phyloP scores from a whole-genome alignment of 2,797 vertebrate genomes.

The Argyrosomus regius region DNA sequence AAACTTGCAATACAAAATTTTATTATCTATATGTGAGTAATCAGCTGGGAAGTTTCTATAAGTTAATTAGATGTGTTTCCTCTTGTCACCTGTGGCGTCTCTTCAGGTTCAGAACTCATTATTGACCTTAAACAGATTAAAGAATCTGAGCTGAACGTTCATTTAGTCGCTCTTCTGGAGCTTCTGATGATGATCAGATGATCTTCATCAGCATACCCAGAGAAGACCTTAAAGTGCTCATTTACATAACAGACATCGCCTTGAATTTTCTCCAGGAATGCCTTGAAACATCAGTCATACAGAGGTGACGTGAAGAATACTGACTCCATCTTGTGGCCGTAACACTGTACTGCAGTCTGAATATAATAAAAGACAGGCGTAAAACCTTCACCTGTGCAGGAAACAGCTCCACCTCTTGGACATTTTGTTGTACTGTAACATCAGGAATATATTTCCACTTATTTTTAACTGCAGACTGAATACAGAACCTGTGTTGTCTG shows the following conservation, averaged over 20 bases:
- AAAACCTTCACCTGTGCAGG: neutral
- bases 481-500: no score
- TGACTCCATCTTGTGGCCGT: conserved; percentile 40
- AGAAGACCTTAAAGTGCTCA: neutral
- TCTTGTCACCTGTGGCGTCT: no score
- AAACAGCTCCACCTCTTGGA: conserved; percentile 6
- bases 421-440: neutral
- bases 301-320: neutral
- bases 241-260: neutral
- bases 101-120: no score
- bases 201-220: neutral
- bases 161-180: neutral
- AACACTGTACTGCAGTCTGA: neutral
- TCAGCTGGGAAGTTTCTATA: no score
- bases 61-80: no score
- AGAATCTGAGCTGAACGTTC: neutral
- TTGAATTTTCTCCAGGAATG: neutral
- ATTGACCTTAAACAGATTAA: neutral
- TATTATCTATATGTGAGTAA: no score
- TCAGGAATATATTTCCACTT: neutral
- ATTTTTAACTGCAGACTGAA: neutral
- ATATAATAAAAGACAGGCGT: no score
- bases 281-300: neutral
- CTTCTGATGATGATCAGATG: neutral
- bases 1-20: no score